These are phyloP conservation scores for Orchesellides sinensis DNA, from an alignment of 2,888 invertebrate species.

Conservation along the genomic window DNA sequence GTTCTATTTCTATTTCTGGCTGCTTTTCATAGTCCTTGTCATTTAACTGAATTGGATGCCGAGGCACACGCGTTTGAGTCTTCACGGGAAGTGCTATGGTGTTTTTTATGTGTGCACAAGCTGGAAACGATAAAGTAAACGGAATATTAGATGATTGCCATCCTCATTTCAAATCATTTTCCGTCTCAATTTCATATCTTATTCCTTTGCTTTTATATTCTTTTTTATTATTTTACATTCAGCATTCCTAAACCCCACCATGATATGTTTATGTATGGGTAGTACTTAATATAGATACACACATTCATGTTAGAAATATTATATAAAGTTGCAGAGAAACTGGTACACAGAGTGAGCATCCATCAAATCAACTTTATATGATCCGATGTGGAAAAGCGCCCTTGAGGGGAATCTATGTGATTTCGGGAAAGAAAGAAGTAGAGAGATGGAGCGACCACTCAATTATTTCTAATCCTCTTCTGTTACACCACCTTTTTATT, in stretches of 20 bases:
- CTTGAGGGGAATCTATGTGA: constrained; percentile 37
- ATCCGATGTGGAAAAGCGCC: constrained; percentile 11
- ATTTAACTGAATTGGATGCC: too few relatives aligned
- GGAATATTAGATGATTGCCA: not conserved
- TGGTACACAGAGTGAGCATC: constrained; percentile 3
- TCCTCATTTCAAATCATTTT: not conserved
- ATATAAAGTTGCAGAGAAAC: not conserved
- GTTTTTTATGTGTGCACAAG: not conserved
- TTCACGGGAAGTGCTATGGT: not conserved
- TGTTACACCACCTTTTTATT: too few relatives aligned
- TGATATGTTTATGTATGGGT: too few relatives aligned
- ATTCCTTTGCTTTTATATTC: not conserved
- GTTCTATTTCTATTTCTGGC: too few relatives aligned
- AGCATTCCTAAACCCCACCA: not conserved
- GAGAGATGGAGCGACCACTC: constrained; percentile 40
- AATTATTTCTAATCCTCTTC: constrained; percentile 51
- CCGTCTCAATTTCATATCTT: not conserved
- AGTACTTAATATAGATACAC: too few relatives aligned
- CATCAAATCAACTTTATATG: constrained; percentile 28
- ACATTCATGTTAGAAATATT: too few relatives aligned
- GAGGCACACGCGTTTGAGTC: too few relatives aligned
- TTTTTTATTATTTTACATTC: not conserved
- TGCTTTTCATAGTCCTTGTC: too few relatives aligned
- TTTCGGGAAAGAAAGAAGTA: not conserved
- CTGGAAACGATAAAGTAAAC: not conserved